Conservation (phyloP, 1,140 invertebrate genomes). For the Lordiphosa stackelbergi region DNA sequence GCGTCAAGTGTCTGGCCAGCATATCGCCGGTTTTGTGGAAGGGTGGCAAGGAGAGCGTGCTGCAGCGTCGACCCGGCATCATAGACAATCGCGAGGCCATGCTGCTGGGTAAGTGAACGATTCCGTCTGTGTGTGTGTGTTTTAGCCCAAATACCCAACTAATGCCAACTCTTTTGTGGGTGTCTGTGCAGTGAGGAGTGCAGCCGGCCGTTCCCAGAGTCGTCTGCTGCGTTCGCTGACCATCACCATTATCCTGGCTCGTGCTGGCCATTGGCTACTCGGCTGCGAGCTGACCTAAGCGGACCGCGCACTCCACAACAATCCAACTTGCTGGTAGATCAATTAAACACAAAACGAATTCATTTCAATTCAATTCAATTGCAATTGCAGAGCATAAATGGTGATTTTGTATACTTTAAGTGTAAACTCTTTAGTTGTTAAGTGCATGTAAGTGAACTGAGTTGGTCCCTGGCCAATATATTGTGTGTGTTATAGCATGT, state of each 20-base stretch:
- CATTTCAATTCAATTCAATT: constrained; percentile 64
- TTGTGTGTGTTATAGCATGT: constrained; percentile 49
- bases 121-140: background rate
- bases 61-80: constrained; percentile 78
- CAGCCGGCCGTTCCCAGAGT: constrained; percentile 42
- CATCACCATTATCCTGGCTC: constrained; percentile 62
- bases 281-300: constrained; percentile 63
- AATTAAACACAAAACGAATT: constrained; percentile 35
- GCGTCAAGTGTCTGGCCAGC: constrained; percentile 80
- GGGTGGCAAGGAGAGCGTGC: constrained; percentile 79
- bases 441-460: constrained; percentile 17
- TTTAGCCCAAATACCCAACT: constrained; percentile 4
- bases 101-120: constrained; percentile 78
- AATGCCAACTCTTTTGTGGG: constrained; percentile 15
- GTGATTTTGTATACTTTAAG: constrained; percentile 76
- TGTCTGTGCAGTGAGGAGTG: constrained; percentile 49
- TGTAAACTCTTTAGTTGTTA: constrained; percentile 71
- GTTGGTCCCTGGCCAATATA: constrained; percentile 24
- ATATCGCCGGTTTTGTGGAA: constrained; percentile 80
- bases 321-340: constrained; percentile 25
- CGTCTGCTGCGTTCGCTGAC: constrained; percentile 54
- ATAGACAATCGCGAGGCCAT: constrained; percentile 81
- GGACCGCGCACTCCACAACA: constrained; percentile 2
- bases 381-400: constrained; percentile 73
- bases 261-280: constrained; percentile 62